A percentile compares a stretch with the other conserved stretches of the same genome.
Evolutionary conservation across 2,113 vertebrate genomes (phyloP).

Genomic region (Alethe diademata): DNA sequence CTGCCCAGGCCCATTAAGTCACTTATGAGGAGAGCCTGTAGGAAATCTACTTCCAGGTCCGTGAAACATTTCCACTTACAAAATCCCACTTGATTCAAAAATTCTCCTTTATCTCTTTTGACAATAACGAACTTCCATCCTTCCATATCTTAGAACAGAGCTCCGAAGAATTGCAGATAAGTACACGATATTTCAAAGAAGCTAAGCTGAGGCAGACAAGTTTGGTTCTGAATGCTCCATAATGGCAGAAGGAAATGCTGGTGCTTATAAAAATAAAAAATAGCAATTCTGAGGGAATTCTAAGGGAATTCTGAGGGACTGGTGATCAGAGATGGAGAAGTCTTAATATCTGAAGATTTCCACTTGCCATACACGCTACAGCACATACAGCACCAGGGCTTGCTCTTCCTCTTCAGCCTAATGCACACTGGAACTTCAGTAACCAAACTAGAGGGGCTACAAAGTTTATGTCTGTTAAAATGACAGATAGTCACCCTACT

Average conservation of each 20-base stretch:
- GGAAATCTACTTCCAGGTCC: background rate
- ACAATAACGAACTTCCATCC: background rate
- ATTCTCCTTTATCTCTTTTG: background rate
- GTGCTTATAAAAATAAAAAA: background rate
- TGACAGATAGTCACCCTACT: background rate
- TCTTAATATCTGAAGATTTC: background rate
- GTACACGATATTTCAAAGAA: background rate
- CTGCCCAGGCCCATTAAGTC: background rate
- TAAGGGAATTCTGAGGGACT: background rate
- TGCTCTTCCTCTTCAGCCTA: background rate
- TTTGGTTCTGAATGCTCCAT: background rate
- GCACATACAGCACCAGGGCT: background rate
- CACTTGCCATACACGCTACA: background rate
- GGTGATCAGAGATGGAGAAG: background rate
- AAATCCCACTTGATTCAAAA: background rate
- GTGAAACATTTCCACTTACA: background rate
- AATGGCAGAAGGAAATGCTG: background rate
- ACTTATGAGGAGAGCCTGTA: background rate
- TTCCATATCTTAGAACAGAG: background rate
- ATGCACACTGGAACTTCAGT: rapidly evolving
- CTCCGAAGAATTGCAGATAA: background rate
- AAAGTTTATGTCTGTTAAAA: background rate
- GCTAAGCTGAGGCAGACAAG: background rate
- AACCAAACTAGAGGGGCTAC: background rate
- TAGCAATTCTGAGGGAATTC: background rate